Conservation (phyloP, 2,888 invertebrate species). For the Geotrupes spiniger region DNA sequence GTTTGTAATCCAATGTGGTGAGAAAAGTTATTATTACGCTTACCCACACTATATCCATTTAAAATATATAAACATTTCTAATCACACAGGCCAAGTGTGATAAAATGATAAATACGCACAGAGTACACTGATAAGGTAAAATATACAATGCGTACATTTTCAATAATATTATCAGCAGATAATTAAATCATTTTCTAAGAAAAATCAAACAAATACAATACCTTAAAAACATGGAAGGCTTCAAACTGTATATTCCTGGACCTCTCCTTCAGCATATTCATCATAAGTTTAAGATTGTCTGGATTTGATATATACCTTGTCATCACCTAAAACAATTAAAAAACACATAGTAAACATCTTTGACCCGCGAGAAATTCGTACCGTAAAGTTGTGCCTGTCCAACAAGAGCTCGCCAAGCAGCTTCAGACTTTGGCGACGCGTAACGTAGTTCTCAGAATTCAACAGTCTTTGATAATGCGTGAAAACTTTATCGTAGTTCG, state of each 20-base stretch:
- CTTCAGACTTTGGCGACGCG: slow-evolving; percentile 97
- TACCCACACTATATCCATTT: no score
- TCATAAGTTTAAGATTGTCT: slow-evolving; percentile 99
- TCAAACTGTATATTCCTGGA: slow-evolving; percentile 99
- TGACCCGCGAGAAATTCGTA: slow-evolving; percentile 46
- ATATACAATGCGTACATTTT: no score
- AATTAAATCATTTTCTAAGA: no score
- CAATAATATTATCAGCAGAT: no score
- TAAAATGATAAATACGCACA: no score
- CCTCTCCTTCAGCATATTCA: slow-evolving; percentile 99
- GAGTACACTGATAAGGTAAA: no score
- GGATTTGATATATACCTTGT: slow-evolving; percentile 99
- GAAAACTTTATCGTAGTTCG: slow-evolving; percentile 98
- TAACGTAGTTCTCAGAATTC: slow-evolving; percentile 99
- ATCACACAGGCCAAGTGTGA: no score
- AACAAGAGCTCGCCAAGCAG: slow-evolving; percentile 93
- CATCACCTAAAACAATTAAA: slow-evolving; percentile 63
- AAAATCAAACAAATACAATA: slow-evolving; percentile 44
- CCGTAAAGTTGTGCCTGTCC: slow-evolving; percentile 99
- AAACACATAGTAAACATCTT: background rate
- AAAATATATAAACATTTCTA: no score
- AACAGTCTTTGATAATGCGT: slow-evolving; percentile 94
- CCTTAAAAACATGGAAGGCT: slow-evolving; percentile 99
- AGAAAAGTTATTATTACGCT: no score
- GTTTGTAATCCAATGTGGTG: no score